Evolutionary conservation across 2,888 invertebrate species (phyloP).

Genomic region (Cepaea hortensis): DNA sequence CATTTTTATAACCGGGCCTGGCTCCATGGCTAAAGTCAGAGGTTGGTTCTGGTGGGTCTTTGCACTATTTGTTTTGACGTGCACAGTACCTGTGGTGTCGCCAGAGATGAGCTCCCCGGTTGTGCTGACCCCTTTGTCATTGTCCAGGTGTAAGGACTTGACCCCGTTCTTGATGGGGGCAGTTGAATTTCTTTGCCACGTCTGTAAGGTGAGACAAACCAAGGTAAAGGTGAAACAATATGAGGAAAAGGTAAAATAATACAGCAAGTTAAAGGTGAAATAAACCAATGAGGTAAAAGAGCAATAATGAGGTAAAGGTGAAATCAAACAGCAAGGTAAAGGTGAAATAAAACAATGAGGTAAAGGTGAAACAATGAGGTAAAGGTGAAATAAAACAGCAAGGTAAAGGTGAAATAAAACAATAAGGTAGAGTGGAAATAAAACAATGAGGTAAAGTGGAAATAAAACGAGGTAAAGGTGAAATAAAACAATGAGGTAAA

Average conservation of each 20-base stretch:
- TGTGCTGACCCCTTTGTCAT: background rate
- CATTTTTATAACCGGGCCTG: slow-evolving; percentile 53
- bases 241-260: no score
- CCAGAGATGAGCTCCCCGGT: background rate
- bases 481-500: no score
- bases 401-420: no score
- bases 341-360: background rate
- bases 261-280: no score
- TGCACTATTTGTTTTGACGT: background rate
- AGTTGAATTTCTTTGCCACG: slow-evolving; percentile 30
- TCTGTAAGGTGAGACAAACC: background rate
- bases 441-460: no score
- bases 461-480: background rate
- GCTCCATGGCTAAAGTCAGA: slow-evolving; percentile 34
- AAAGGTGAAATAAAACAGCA: no score
- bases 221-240: background rate
- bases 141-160: slow-evolving; percentile 15
- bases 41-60: background rate
- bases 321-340: no score
- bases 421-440: no score
- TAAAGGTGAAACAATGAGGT: no score
- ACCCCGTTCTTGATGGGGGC: background rate
- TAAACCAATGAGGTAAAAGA: no score
- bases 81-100: slow-evolving; percentile 1
- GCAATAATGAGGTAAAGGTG: no score